These are phyloP conservation scores for Gymnocephalus cernua DNA, from an alignment of 2,113 vertebrate species.

Conservation along the genomic window DNA sequence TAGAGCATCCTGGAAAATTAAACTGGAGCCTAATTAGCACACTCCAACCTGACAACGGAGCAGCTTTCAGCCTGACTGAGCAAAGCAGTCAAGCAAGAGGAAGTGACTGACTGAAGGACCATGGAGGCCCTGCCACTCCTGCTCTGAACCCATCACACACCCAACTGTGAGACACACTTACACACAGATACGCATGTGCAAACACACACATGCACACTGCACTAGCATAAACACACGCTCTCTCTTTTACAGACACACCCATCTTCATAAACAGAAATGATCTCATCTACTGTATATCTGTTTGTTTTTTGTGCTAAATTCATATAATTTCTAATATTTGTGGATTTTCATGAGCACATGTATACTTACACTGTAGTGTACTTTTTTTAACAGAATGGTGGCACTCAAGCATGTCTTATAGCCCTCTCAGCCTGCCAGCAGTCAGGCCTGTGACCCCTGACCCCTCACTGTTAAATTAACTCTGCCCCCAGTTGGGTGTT, in stretches of 20 bases:
- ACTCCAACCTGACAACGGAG: conserved; percentile 93
- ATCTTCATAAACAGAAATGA: conserved; percentile 54
- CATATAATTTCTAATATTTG: not conserved
- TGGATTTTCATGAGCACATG: not conserved
- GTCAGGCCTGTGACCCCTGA: conserved; percentile 66
- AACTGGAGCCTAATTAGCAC: conserved; percentile 96
- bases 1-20: conserved; percentile 96
- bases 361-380: not conserved
- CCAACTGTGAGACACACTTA: conserved; percentile 73
- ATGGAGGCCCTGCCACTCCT: conserved; percentile 80
- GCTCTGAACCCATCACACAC: conserved; percentile 77
- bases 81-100: conserved; percentile 92
- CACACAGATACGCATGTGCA: conserved; percentile 17
- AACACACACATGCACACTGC: conserved; percentile 10
- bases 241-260: not conserved
- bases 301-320: not conserved
- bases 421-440: conserved; percentile 35
- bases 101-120: conserved; percentile 91
- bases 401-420: conserved; percentile 42
- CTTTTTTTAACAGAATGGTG: conserved; percentile 43
- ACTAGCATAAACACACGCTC: not conserved
- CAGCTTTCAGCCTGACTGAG: conserved; percentile 93
- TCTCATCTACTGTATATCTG: not conserved
- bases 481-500: conserved; percentile 75
- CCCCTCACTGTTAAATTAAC: conserved; percentile 76